Percentiles rank a stretch among this genome's conserved stretches.
These are phyloP conservation scores for Psittacula cyanocephala DNA, from an alignment of 2,113 vertebrate genomes.

Conservation along the genomic window DNA sequence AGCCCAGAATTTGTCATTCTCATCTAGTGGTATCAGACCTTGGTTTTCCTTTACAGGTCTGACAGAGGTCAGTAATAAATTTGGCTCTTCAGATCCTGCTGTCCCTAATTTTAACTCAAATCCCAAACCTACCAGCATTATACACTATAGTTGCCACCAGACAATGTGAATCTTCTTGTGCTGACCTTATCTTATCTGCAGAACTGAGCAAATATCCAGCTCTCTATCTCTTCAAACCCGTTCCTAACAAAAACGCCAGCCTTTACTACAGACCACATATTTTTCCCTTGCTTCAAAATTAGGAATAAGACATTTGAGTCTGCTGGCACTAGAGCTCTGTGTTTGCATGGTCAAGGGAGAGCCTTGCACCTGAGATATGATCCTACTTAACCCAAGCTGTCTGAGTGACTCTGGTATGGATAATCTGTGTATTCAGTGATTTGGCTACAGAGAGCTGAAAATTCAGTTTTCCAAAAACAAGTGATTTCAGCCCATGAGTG, in stretches of 20 bases:
- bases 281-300: neutral
- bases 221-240: neutral
- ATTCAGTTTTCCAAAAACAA: neutral
- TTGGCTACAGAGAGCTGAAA: neutral
- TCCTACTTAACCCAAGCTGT: neutral
- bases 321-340: neutral
- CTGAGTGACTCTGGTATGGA: neutral
- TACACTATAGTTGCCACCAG: neutral
- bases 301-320: neutral
- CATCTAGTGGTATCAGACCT: neutral
- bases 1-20: neutral
- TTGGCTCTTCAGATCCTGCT: neutral
- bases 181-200: neutral
- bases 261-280: neutral
- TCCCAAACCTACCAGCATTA: neutral
- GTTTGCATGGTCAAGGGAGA: neutral
- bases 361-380: neutral
- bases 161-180: neutral
- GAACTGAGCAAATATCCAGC: neutral
- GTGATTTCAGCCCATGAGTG: neutral
- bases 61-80: neutral
- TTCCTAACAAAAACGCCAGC: neutral
- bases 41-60: constrained; percentile 8
- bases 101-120: neutral
- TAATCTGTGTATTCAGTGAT: neutral